Percentiles rank a stretch among this genome's conserved stretches.
These are phyloP conservation scores for Tenebrio molitor DNA, from an alignment of 1,140 invertebrate species.

Conservation along the genomic window DNA sequence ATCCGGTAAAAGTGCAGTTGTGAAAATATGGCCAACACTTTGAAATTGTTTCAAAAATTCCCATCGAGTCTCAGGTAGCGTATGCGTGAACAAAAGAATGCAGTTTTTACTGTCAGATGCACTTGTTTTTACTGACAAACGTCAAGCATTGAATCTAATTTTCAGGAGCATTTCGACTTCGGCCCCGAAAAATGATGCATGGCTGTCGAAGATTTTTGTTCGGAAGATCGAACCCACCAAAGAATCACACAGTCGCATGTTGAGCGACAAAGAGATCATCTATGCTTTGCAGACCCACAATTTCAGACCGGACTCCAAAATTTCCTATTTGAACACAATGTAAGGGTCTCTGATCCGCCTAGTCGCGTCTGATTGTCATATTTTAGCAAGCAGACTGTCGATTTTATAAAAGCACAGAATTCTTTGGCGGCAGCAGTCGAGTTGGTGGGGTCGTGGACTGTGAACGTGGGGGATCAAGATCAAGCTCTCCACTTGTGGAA, in stretches of 20 bases:
- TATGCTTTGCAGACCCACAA: constrained; percentile 96
- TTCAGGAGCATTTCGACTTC: constrained; percentile 67
- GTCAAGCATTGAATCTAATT: too few species aligned
- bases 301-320: constrained; percentile 88
- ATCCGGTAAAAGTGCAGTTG: not conserved
- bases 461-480: constrained; percentile 97
- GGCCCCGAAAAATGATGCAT: constrained; percentile 78
- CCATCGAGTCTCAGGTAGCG: constrained; percentile 59
- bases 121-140: too few species aligned
- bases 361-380: constrained; percentile 36
- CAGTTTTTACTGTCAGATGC: not conserved
- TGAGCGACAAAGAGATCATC: constrained; percentile 94
- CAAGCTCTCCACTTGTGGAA: constrained; percentile 96
- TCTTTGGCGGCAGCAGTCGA: constrained; percentile 77
- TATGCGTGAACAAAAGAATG: not conserved
- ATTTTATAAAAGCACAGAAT: constrained; percentile 82
- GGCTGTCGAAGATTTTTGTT: constrained; percentile 91
- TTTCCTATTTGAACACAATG: constrained; percentile 92
- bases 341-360: constrained; percentile 71
- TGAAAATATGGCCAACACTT: constrained; percentile 58
- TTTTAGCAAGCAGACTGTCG: constrained; percentile 84
- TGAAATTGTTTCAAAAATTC: constrained; percentile 55
- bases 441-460: constrained; percentile 88
- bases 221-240: constrained; percentile 94
- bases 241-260: constrained; percentile 94